Percentiles rank a stretch among this genome's conserved stretches.
Evolutionary conservation across 2,113 vertebrate genomes (phyloP).

Genomic region (Accipiter virgatus): DNA sequence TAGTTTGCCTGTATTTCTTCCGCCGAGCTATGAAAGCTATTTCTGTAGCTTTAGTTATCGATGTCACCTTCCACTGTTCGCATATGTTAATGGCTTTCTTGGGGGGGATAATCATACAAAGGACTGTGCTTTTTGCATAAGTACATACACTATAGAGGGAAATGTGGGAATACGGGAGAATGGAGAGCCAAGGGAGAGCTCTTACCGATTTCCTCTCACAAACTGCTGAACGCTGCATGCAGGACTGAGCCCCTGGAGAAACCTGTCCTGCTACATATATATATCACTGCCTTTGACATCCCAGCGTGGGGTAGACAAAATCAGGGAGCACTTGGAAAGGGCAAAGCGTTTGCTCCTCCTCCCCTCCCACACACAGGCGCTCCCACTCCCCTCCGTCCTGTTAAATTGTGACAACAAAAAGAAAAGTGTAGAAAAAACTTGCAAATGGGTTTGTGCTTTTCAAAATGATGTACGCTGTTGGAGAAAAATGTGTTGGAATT

Average conservation of each 20-base stretch:
- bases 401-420: background rate
- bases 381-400: background rate
- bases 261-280: background rate
- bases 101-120: background rate
- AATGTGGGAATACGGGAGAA: background rate
- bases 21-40: background rate
- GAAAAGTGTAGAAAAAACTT: background rate
- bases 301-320: background rate
- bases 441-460: background rate
- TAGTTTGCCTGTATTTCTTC: background rate
- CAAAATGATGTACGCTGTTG: background rate
- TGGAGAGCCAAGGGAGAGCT: background rate
- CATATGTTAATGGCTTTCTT: background rate
- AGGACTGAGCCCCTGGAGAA: background rate
- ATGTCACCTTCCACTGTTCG: background rate
- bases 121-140: background rate
- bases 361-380: background rate
- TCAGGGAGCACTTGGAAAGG: background rate
- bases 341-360: background rate
- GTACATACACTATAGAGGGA: background rate
- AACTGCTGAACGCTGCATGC: background rate
- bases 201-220: background rate
- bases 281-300: background rate
- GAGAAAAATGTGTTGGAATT: background rate
- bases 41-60: background rate